Evolutionary conservation across 1,140 invertebrate genomes (phyloP), one percentile per base, ranked within the genome.

Genomic region (Lasioglossum albipes): DNA sequence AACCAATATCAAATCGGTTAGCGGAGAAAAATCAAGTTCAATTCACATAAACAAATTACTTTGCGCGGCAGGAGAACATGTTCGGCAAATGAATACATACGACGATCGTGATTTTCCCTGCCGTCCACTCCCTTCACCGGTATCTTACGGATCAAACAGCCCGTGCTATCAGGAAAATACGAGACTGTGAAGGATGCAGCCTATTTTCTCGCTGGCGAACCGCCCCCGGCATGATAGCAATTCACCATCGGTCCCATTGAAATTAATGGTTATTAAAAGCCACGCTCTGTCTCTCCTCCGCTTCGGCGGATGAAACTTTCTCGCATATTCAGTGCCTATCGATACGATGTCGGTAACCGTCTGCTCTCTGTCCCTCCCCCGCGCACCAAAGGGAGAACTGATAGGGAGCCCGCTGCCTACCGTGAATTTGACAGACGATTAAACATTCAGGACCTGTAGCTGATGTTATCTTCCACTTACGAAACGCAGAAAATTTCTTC

Each of bases 241-340:
- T 64, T 27, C 72, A 66, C 42, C 36, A 77, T 71, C n/a, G 68
- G 75, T 49, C 72, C 72, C 42, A 70, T 79, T 73, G 78, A 87
- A 81, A 84, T 79, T 82, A 83, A 87, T 84, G 85, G 78, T 85
- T 84, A 87, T 87, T 87, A 85, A 87, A 83, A 87, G 73, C 54
- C 41, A 16, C 45, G 54, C 12, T 27, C 20, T 2, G 2, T 16
- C 16, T 49, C 52, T 7, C 54, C 42, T 42, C 61, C 66, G 18
- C 7, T 18, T 57, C 62, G 52, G 16, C 31, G 45, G 36, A 75
- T 42, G 68, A 52, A 54, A 74, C 62, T n/a, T 74, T 75, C 31
- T 59, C 78, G 22, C 64, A 52, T 67, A 31, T 45, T 65, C 64
- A 36, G 20, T 31, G 68, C 36, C 61, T 2, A 49, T 67, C 78